Base-by-base conservation (phyloP, 2,797 vertebrate genomes). In the Rhinophrynus dorsalis region DNA sequence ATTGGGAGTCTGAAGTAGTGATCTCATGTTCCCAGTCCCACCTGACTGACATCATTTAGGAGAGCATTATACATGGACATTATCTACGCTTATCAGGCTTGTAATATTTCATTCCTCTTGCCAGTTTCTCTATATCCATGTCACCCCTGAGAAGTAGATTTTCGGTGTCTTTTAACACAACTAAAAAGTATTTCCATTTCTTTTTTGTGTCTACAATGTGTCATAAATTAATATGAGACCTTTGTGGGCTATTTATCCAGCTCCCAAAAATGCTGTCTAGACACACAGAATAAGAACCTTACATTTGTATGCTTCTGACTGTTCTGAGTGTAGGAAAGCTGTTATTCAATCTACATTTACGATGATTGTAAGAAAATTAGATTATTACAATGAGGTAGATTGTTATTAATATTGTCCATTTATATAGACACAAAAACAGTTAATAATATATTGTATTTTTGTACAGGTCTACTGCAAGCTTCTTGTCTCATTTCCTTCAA, bases 291-390 rank as follows among this genome's bases (percentile, higher is more conserved):
- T 61, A 69, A 69, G 61, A 68, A n/a, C n/a, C n/a, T n/a, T 32
- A 60, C n/a, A 66, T 58, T 65, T 68, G 65, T 72, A 66, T 64
- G 54, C 33, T 52, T 51, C 61, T 59, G 69, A 65, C 69, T 72
- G 44, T 52, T 29, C n/a, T 23, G 5, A 23, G 29, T 61, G 24
- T 30, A 61, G 54, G 45, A 54, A 45, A 50, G 55, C 30, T 35
- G 69, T 66, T 72, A 65, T 57, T 59, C 42, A 40, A 52, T 42
- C 32, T 37, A 57, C 20, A 23, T 67, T 58, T 72, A 72, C 44
- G 66, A 29, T 27, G 44, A 66, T 50, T 44, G 44, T n/a, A 40
- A 65, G 61, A 15, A 51, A 65, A 48, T 47, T 26, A 72, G 13
- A 47, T 33, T 38, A 45, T 58, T 37, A 38, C 57, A 60, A 44